phyloP scores from a whole-genome alignment of 2,888 invertebrate species.

The Polyommatus icarus region DNA sequence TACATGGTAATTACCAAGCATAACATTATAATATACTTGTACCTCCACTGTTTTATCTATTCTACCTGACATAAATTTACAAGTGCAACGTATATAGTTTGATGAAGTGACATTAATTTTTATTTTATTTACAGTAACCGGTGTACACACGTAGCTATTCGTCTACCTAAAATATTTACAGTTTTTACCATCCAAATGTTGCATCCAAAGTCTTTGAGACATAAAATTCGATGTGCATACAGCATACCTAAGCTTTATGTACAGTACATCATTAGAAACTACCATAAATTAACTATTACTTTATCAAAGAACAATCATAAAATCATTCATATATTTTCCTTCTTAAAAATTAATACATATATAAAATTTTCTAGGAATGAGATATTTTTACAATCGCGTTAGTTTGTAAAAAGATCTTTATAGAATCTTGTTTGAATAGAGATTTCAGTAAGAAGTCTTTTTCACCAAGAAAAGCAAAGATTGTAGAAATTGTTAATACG shows the following conservation, averaged over 20 bases:
- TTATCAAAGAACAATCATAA: neutral
- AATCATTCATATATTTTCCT: neutral
- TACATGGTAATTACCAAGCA: no score
- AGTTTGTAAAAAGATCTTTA: no score
- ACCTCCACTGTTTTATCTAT: neutral
- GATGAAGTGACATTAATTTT: neutral
- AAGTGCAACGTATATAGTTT: slow-evolving; percentile 1
- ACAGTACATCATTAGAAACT: neutral
- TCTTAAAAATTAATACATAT: neutral
- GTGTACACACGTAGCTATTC: neutral
- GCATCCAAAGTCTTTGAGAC: slow-evolving; percentile 22
- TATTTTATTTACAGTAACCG: neutral
- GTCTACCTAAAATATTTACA: neutral
- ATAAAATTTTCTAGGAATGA: neutral
- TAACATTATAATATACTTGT: no score
- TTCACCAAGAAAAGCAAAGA: no score
- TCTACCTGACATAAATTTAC: neutral
- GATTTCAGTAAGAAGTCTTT: no score
- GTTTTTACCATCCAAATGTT: neutral
- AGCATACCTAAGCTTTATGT: neutral
- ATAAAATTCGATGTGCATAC: slow-evolving; percentile 23
- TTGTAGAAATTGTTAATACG: no score
- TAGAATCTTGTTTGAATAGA: no score
- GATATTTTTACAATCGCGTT: neutral
- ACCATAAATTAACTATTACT: neutral